Evolutionary conservation across 2,888 invertebrate genomes (phyloP).

Genomic region (Corbicula japonica): DNA sequence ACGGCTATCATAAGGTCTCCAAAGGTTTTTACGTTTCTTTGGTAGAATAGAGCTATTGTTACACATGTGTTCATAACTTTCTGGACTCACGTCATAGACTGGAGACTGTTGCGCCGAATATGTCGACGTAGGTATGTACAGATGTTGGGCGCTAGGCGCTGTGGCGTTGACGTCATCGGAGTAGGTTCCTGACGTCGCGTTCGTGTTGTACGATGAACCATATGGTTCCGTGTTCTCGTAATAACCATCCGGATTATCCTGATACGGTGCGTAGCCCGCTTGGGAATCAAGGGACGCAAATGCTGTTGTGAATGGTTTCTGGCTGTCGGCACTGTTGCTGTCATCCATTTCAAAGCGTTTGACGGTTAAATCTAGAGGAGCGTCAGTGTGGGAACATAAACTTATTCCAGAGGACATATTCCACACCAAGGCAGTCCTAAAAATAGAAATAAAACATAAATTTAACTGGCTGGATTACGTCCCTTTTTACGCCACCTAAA

Average conservation of each 20-base stretch:
- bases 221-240: slow-evolving; percentile 4
- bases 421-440: no score
- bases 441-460: no score
- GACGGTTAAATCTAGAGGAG: slow-evolving; percentile 57
- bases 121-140: neutral
- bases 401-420: no score
- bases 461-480: no score
- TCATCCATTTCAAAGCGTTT: slow-evolving; percentile 52
- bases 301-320: slow-evolving; percentile 5
- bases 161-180: neutral
- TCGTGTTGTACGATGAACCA: neutral
- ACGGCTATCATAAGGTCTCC: slow-evolving; percentile 64
- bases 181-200: slow-evolving; percentile 1
- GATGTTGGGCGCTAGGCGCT: neutral
- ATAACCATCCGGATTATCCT: slow-evolving; percentile 3
- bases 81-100: slow-evolving; percentile 5
- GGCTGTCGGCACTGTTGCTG: neutral
- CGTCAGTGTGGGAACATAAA: no score
- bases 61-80: neutral
- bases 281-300: neutral
- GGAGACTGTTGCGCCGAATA: slow-evolving; percentile 22
- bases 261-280: slow-evolving; percentile 2
- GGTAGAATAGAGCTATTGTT: slow-evolving; percentile 52
- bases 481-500: no score
- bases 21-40: slow-evolving; percentile 64